These are phyloP conservation scores for Premnoplex brunnescens DNA, from an alignment of 2,797 vertebrate genomes.

Conservation along the genomic window DNA sequence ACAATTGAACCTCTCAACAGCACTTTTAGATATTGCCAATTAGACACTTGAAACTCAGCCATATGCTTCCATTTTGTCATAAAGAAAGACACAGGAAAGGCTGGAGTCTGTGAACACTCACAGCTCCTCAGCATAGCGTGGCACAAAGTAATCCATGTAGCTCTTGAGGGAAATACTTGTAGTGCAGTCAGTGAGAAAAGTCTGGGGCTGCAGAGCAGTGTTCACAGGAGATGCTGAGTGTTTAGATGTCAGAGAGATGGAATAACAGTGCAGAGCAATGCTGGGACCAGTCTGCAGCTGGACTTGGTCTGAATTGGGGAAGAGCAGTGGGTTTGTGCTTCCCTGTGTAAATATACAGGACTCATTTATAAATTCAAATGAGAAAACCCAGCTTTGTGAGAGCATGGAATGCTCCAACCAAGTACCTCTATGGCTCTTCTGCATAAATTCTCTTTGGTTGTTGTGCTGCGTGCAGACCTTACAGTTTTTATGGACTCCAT, in stretches of 20 bases:
- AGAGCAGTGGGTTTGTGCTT: background rate
- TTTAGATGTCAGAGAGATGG: background rate
- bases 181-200: background rate
- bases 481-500: background rate
- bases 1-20: conserved; percentile 18
- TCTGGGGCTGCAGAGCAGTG: background rate
- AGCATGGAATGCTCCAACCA: background rate
- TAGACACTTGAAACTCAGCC: conserved; percentile 52
- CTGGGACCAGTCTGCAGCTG: background rate
- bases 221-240: background rate
- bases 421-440: background rate
- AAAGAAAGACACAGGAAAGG: conserved; percentile 29
- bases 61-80: conserved; percentile 19
- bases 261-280: background rate
- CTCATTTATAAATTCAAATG: background rate
- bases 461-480: background rate
- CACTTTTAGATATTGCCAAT: conserved; percentile 46
- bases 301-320: background rate
- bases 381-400: background rate
- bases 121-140: background rate
- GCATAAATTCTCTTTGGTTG: background rate
- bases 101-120: background rate
- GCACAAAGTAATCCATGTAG: background rate
- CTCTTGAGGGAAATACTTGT: background rate
- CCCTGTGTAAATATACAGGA: background rate